phyloP scores from a whole-genome alignment of 2,113 vertebrate species.

The Clarias gariepinus region DNA sequence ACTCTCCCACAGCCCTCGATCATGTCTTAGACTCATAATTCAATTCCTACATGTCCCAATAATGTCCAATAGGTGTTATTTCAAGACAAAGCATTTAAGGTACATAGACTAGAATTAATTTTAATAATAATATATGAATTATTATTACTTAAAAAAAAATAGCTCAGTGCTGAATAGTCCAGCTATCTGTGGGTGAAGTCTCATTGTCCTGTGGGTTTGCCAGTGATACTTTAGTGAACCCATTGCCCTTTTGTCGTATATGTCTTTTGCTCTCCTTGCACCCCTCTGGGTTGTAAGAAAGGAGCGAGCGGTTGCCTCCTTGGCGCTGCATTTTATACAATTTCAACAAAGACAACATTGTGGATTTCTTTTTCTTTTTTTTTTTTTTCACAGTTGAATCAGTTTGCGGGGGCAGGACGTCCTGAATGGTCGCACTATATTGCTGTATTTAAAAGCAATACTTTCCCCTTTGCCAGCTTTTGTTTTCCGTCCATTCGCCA shows the following conservation, averaged over 20 bases:
- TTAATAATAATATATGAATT: too few relatives aligned
- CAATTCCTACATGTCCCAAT: not conserved
- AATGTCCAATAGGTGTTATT: not conserved
- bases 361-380: conserved; percentile 40
- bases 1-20: not conserved
- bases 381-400: conserved; percentile 41
- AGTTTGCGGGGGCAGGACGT: conserved; percentile 38
- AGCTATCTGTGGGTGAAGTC: conserved; percentile 39
- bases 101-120: not conserved
- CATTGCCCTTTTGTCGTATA: conserved; percentile 54
- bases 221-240: conserved; percentile 51
- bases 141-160: too few relatives aligned
- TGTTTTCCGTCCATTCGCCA: conserved; percentile 36
- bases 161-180: conserved; percentile 38
- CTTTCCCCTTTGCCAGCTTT: conserved; percentile 30
- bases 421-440: conserved; percentile 51
- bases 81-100: not conserved
- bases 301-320: conserved; percentile 46
- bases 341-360: conserved; percentile 58
- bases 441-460: conserved; percentile 43
- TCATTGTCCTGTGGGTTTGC: conserved; percentile 43
- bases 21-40: not conserved
- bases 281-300: conserved; percentile 55
- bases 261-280: conserved; percentile 49
- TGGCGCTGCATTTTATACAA: conserved; percentile 56